Percentiles rank a stretch among this genome's conserved stretches.
Conservation (phyloP, 2,797 vertebrate genomes). For the Halcyon chelicuti region DNA sequence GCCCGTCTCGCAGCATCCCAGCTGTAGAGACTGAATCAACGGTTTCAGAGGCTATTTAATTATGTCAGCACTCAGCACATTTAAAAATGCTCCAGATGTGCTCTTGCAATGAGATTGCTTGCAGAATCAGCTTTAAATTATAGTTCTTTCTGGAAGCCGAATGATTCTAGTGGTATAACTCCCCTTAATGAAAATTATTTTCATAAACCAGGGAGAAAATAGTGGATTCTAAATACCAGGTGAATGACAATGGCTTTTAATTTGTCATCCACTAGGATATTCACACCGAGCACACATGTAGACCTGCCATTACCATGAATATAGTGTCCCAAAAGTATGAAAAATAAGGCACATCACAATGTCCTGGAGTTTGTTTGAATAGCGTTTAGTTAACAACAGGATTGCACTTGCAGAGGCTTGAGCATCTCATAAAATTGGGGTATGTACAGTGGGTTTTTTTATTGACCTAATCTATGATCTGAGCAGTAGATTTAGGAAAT, state of each 20-base stretch:
- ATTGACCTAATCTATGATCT: not conserved
- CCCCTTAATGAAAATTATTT: not conserved
- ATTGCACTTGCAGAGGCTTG: not conserved
- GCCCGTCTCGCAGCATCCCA: not conserved
- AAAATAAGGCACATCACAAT: not conserved
- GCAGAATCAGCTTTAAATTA: conserved; percentile 21
- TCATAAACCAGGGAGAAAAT: not conserved
- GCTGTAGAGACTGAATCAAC: conserved; percentile 7
- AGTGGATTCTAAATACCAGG: not conserved
- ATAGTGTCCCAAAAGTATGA: not conserved
- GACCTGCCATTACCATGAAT: not conserved
- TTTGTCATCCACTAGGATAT: not conserved
- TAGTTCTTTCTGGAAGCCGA: not conserved
- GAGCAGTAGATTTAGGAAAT: not conserved
- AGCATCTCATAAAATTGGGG: not conserved
- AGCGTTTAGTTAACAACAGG: not conserved
- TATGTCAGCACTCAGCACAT: conserved; percentile 32
- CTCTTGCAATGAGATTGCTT: conserved; percentile 14
- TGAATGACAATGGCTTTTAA: not conserved
- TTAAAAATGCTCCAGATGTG: conserved; percentile 35
- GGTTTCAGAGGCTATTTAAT: not conserved
- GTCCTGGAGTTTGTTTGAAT: not conserved
- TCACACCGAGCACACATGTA: fast-evolving
- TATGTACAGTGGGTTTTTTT: not conserved
- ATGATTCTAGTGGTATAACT: not conserved